Percentiles rank a stretch among this genome's conserved stretches.
These are phyloP conservation scores for Leucophora obtusa DNA, from an alignment of 2,888 invertebrate genomes.

Conservation along the genomic window DNA sequence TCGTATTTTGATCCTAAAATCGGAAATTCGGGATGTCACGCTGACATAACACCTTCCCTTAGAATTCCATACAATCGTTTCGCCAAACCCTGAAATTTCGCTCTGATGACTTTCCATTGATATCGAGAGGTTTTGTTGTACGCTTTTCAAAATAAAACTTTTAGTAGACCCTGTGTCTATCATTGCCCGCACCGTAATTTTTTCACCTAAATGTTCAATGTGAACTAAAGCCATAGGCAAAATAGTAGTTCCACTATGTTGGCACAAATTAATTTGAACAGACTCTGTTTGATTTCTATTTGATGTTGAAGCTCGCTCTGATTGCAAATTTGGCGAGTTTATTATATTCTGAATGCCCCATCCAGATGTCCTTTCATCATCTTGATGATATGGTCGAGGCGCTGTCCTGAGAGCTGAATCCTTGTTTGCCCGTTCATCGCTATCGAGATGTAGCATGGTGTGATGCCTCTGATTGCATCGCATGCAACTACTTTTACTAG, in stretches of 20 bases:
- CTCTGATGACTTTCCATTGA: too few species aligned
- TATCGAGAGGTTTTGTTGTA: too few species aligned
- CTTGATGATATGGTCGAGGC: not conserved
- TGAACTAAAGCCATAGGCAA: slow-evolving; percentile 9
- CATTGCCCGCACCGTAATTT: not conserved
- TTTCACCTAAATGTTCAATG: not conserved
- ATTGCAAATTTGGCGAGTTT: not conserved
- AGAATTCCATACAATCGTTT: too few species aligned
- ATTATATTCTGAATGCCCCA: not conserved
- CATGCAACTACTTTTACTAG: not conserved
- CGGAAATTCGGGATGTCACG: too few species aligned
- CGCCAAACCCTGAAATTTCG: too few species aligned
- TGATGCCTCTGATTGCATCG: too few species aligned
- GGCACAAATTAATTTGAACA: too few species aligned
- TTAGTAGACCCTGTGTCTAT: slow-evolving; percentile 11
- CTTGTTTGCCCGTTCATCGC: not conserved
- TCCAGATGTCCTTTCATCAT: not conserved
- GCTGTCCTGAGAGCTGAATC: not conserved
- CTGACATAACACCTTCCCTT: too few species aligned
- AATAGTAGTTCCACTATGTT: too few species aligned
- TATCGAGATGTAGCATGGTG: slow-evolving; percentile 13
- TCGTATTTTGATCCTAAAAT: too few species aligned
- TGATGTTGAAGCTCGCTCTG: not conserved
- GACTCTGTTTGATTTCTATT: not conserved
- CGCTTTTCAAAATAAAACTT: too few species aligned